Conservation (phyloP, 2,797 vertebrate genomes). For the Gymnoscopelus microlampas region DNA sequence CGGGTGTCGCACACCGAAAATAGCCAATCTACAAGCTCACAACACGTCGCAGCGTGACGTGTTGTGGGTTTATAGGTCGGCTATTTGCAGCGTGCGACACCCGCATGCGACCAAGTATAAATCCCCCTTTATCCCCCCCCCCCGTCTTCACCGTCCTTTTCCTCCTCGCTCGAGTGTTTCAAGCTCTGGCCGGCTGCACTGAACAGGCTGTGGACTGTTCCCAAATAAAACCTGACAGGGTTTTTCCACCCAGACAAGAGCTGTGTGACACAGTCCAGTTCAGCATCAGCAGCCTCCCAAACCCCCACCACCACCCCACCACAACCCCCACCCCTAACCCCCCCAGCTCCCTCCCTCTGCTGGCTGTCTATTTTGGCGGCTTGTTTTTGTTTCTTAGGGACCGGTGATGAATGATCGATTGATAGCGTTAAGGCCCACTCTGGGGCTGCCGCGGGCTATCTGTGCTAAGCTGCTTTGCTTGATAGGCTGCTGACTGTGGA, state of each 20-base stretch:
- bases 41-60: no score
- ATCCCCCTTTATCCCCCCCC: constrained; percentile 14
- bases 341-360: constrained; percentile 30
- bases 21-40: no score
- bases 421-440: constrained; percentile 67
- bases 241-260: constrained; percentile 65
- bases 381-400: constrained; percentile 75
- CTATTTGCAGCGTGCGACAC: no score
- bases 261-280: constrained; percentile 61
- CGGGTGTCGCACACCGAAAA: no score
- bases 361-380: constrained; percentile 59
- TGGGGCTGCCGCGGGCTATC: constrained; percentile 71
- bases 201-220: constrained; percentile 66
- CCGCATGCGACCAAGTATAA: no score
- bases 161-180: constrained; percentile 61
- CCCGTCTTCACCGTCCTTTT: not conserved
- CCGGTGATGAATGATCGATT: constrained; percentile 78
- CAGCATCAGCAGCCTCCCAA: constrained; percentile 13
- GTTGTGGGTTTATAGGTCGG: no score
- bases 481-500: constrained; percentile 72
- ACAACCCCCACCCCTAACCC: not conserved
- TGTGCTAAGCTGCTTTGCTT: constrained; percentile 76
- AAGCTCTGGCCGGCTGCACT: constrained; percentile 52
- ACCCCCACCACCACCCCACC: not conserved
- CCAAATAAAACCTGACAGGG: constrained; percentile 73